phyloP scores from a whole-genome alignment of 2,888 invertebrate species.

The Watsonalla binaria region DNA sequence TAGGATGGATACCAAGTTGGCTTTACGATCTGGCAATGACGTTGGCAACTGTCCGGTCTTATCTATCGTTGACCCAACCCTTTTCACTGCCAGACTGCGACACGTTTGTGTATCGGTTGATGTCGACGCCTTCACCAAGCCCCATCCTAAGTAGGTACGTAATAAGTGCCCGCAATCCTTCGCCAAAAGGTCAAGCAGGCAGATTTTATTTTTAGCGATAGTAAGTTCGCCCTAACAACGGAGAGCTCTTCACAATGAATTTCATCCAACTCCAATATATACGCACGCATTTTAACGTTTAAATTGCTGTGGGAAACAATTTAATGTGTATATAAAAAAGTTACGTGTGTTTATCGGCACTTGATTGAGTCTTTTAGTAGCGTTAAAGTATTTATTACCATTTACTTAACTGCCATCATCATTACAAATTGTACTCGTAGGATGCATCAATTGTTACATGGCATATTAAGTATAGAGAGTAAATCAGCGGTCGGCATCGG shows the following conservation, averaged over 20 bases:
- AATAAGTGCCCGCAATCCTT: not conserved
- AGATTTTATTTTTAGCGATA: not conserved
- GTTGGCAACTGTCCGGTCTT: conserved; percentile 60
- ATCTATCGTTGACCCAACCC: conserved; percentile 68
- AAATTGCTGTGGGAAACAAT: not conserved
- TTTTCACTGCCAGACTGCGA: conserved; percentile 59
- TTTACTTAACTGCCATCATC: no score
- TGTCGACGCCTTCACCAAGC: conserved; percentile 27
- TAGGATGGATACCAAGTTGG: conserved; percentile 24
- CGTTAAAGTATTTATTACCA: no score
- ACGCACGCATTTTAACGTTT: not conserved
- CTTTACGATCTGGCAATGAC: conserved; percentile 68
- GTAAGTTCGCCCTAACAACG: not conserved
- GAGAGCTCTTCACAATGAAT: not conserved
- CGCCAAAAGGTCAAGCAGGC: not conserved
- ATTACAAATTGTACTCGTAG: no score
- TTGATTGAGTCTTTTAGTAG: no score
- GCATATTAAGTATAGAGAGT: no score
- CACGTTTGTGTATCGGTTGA: conserved; percentile 32
- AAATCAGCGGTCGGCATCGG: no score
- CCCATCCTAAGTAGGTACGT: not conserved
- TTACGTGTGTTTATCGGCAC: not conserved
- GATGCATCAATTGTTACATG: no score
- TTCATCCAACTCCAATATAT: not conserved
- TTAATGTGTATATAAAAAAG: not conserved